Base-by-base conservation (phyloP, 1,140 invertebrate species). In the Coptotermes formosanus region DNA sequence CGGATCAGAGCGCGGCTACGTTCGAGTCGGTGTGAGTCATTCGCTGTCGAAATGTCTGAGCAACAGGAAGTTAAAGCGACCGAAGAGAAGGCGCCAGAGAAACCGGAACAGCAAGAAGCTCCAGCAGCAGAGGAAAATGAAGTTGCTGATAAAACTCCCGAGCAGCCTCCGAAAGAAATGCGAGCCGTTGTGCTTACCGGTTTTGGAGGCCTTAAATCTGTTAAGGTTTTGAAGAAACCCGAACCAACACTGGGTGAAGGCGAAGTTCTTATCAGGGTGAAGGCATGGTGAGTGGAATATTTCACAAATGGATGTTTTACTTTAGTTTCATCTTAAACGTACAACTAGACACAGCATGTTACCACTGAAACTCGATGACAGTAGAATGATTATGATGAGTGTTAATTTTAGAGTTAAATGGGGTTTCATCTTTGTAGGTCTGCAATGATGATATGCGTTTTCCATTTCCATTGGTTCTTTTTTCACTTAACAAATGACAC, bases 201-300 rank as follows among this genome's bases (percentile, higher is more conserved):
- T 88, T 97, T 97, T 91, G 97, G 96, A 44, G 96, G 96, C 45
- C 92, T 97, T 83, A 97, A 97, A 90, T 94, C 95, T 90, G 94
- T 97, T 89, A 97, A 97, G 91, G 94, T 95, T 84, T 92, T 94
- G 88, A 95, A 94, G 90, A 96, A 96, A 90, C 95, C 95, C 23
- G 95, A 97, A 90, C 95, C 96, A 14, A 93, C 93, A 45, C 90
- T 94, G 30, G 93, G 90, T 86, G 95, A 97, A 89, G 96, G 95
- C 83, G 96, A 97, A 90, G 95, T 97, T 86, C 92, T 97, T 38
- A 96, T 97, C 89, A 92, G 95, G 87, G 96, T 97, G 75, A 96
- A 95, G 91, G 95, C 96, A 89, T 97, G 96, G 97, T 97, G 90
- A 96, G 95, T 94, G 30, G 4, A 14, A 55, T 55, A 55, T 55